phyloP scores from a whole-genome alignment of 2,113 vertebrate genomes.

The Cyprinodon tularosa region DNA sequence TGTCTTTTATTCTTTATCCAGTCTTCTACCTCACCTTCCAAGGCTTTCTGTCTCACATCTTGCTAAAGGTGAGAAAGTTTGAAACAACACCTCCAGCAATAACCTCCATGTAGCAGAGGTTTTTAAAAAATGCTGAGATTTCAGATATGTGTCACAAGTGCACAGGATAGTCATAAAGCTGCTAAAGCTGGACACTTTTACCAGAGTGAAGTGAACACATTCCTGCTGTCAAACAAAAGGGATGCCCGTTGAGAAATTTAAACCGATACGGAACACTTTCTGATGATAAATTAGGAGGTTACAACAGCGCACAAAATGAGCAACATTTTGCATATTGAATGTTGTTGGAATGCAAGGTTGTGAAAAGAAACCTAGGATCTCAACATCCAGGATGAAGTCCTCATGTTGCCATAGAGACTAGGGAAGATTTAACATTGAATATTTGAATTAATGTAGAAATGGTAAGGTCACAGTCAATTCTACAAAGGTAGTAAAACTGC shows the following conservation, averaged over 20 bases:
- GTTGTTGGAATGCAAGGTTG: neutral
- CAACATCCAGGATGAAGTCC: neutral
- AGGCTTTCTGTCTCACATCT: slow-evolving; percentile 1
- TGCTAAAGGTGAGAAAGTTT: slow-evolving; percentile 5
- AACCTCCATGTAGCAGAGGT: slow-evolving; percentile 9
- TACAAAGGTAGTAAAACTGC: slow-evolving; percentile 4
- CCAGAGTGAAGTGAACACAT: neutral
- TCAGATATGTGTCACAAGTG: slow-evolving; percentile 35
- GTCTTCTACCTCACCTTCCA: neutral
- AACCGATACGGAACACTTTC: neutral
- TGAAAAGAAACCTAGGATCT: neutral
- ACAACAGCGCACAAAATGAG: neutral
- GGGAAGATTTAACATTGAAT: slow-evolving; percentile 3
- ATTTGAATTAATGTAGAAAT: slow-evolving; percentile 25
- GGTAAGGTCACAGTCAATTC: neutral
- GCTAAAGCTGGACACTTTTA: slow-evolving; percentile 38
- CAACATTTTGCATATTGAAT: neutral
- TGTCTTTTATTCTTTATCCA: neutral
- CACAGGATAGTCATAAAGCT: slow-evolving; percentile 16
- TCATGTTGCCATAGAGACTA: slow-evolving; percentile 45
- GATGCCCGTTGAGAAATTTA: neutral
- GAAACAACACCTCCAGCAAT: slow-evolving; percentile 16
- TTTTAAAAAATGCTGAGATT: slow-evolving; percentile 35
- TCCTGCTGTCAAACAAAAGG: neutral
- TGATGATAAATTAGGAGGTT: neutral